A percentile compares a stretch with the other conserved stretches of the same genome.
Conservation (phyloP, 2,113 vertebrate genomes). For the Myrmecobius fasciatus region DNA sequence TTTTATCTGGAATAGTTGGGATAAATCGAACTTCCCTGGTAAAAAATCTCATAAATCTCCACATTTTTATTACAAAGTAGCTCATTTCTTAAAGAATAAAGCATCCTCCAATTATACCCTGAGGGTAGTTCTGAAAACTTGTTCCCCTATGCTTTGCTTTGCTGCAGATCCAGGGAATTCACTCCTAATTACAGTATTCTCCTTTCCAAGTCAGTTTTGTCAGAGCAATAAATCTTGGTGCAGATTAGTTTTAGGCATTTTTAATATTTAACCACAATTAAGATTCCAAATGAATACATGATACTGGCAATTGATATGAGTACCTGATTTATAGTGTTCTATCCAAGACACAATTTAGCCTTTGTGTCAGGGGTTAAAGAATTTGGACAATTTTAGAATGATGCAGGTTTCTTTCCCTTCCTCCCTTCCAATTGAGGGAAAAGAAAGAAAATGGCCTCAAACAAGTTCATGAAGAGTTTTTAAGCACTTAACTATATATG, state of each 20-base stretch:
- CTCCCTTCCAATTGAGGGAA: fast-evolving
- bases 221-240: conserved; percentile 62
- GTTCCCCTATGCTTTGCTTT: conserved; percentile 20
- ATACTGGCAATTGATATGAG: background rate
- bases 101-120: conserved; percentile 46
- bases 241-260: conserved; percentile 65
- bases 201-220: conserved; percentile 63
- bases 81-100: conserved; percentile 56
- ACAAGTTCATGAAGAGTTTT: background rate
- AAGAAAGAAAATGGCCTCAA: background rate
- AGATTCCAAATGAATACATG: conserved; percentile 61
- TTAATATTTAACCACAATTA: conserved; percentile 70
- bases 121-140: conserved; percentile 67
- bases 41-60: conserved; percentile 47
- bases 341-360: conserved; percentile 34
- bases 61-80: conserved; percentile 41
- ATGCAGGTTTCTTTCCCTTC: background rate
- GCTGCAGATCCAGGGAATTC: conserved; percentile 24
- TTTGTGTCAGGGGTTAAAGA: conserved; percentile 37
- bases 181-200: conserved; percentile 59
- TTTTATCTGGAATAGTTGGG: conserved; percentile 42
- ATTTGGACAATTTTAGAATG: conserved; percentile 20
- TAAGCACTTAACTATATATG: background rate
- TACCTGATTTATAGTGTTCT: conserved; percentile 56
- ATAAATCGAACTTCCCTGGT: conserved; percentile 1